Conservation (phyloP, 2,113 vertebrate species). For the Chaetodon auriga region DNA sequence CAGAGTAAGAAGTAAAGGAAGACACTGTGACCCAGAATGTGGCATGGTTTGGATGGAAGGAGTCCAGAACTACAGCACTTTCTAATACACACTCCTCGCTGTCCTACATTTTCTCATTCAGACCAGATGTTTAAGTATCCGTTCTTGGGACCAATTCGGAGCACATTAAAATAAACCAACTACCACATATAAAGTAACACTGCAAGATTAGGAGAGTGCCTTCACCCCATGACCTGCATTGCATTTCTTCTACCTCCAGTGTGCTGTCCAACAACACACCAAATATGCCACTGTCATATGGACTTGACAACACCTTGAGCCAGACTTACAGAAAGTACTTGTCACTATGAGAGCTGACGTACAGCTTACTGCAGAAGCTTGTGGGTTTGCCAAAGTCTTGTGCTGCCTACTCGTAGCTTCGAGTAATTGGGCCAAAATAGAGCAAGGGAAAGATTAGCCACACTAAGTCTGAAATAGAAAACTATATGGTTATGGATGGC, state of each 20-base stretch:
- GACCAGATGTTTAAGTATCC: conserved; percentile 24
- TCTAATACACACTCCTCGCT: conserved; percentile 26
- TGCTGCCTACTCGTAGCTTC: neutral
- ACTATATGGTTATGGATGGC: conserved; percentile 7
- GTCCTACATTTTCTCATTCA: conserved; percentile 46
- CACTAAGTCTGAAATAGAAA: neutral
- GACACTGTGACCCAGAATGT: conserved; percentile 47
- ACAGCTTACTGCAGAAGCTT: neutral
- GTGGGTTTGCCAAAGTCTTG: neutral
- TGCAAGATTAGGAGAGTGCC: neutral
- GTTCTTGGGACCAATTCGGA: neutral
- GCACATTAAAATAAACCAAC: conserved; percentile 4
- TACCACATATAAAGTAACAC: neutral
- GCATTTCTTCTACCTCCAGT: neutral
- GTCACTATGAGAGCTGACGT: neutral
- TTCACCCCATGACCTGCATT: neutral
- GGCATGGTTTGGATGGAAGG: conserved; percentile 42
- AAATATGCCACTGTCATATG: neutral
- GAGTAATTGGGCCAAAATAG: conserved; percentile 1
- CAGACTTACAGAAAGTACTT: neutral
- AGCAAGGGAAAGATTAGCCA: conserved; percentile 9
- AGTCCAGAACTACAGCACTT: conserved; percentile 17
- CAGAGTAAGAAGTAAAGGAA: conserved; percentile 5
- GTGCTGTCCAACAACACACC: neutral
- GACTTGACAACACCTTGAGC: neutral